A percentile compares a stretch with the other conserved stretches of the same genome.
Conservation (phyloP, 2,888 invertebrate genomes). For the Hybos culiciformis region DNA sequence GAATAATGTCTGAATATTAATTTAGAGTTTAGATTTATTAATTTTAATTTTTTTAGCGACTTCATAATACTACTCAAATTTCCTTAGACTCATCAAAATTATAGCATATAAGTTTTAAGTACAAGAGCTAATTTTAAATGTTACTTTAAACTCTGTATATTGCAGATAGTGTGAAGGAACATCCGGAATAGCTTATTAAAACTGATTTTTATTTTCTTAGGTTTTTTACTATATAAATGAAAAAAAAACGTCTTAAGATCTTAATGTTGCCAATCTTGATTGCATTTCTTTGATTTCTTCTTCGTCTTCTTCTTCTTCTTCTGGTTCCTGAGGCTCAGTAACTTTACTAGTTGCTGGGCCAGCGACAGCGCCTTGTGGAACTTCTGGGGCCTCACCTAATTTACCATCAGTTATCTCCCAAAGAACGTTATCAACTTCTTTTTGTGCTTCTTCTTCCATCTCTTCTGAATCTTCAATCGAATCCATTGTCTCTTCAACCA, state of each 20-base stretch:
- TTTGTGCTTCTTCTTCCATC: slow-evolving; percentile 90
- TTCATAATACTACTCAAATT: no score
- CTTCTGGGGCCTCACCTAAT: slow-evolving; percentile 80
- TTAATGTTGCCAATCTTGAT: slow-evolving; percentile 68
- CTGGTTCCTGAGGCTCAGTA: slow-evolving; percentile 33
- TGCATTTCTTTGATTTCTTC: slow-evolving; percentile 88
- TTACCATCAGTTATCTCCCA: slow-evolving; percentile 87
- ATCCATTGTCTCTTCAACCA: slow-evolving; percentile 97
- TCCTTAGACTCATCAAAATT: no score
- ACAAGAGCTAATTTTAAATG: no score
- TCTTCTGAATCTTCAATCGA: slow-evolving; percentile 84
- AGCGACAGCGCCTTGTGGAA: slow-evolving; percentile 49
- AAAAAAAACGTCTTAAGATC: slow-evolving; percentile 48
- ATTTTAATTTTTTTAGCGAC: no score
- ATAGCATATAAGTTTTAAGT: no score
- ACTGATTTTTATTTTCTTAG: no score
- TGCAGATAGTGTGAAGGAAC: no score
- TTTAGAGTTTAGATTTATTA: no score
- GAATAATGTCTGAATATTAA: no score
- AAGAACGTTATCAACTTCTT: slow-evolving; percentile 81
- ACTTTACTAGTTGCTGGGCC: slow-evolving; percentile 44
- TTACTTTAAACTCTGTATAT: no score
- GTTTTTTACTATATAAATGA: no score
- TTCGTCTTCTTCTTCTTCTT: slow-evolving; percentile 48
- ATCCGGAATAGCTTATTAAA: no score